Conservation (phyloP, 1,140 invertebrate species). For the Diorhabda elongata region DNA sequence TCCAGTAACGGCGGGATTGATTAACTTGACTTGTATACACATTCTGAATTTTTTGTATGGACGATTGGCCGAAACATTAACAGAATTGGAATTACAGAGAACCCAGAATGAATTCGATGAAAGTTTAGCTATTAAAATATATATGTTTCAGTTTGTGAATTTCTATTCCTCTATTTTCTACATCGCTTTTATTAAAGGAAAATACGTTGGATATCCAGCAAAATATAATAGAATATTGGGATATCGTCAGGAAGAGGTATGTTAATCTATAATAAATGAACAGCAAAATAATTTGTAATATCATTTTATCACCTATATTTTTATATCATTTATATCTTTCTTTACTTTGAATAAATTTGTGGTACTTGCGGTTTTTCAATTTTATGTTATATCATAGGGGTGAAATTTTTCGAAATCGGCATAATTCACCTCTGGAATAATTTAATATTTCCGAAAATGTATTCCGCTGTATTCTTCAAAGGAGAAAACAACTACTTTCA, state of each 20-base stretch:
- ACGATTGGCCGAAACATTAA: conserved; percentile 51
- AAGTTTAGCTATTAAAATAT: conserved; percentile 79
- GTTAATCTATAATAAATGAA: conserved; percentile 13
- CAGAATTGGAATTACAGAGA: conserved; percentile 78
- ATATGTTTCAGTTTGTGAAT: conserved; percentile 84
- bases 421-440: no score
- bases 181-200: conserved; percentile 80
- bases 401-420: no score
- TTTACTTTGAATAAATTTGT: no score
- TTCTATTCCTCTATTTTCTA: conserved; percentile 85
- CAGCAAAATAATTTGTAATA: no score
- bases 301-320: no score
- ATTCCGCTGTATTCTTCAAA: no score
- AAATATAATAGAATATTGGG: conserved; percentile 70
- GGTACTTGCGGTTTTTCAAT: no score
- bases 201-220: conserved; percentile 73
- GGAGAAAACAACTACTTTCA: no score
- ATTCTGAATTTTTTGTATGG: conserved; percentile 53
- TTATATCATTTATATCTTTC: no score
- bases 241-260: conserved; percentile 67
- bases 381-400: no score
- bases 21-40: conserved; percentile 63
- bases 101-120: conserved; percentile 84
- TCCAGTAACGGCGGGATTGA: conserved; percentile 62
- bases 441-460: no score